Evolutionary conservation across 2,113 vertebrate genomes (phyloP), one percentile per base, ranked within the genome.

Genomic region (Megaceryle torquata): DNA sequence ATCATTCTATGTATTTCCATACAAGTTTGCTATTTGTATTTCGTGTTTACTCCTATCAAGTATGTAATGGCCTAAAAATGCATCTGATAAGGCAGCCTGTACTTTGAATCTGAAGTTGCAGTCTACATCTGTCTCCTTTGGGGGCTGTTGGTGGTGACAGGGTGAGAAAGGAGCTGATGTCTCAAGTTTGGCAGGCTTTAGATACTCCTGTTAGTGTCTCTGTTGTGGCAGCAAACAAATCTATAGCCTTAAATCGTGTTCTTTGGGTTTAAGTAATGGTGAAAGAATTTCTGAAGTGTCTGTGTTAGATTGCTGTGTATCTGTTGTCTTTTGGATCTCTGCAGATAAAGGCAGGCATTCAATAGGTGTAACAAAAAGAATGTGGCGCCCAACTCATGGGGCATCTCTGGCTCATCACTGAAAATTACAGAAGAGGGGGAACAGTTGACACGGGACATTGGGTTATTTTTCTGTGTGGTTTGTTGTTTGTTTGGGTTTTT

Each of bases 51-150:
- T 75, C 63, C 8, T 6, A 39, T 41, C 33, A 56, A 18, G 9
- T 17, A 4, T 15, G 2, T 54, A 13, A 2, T 6, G 61, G 16
- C 28, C 48, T 56, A 18, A 50, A 61, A 70, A 14, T 4, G 8
- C 53, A 6, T 12, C 15, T 11, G 8, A 3, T 4, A 8, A 28
- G 18, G 37, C 37, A 13, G 33, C 1, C 33, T 5, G 64, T 24
- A 13, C 44, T 51, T 64, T 5, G 17, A 57, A 2, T 43, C 68
- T 41, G 20, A 19, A 24, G 46, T 2, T 57, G 31, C 41, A 6
- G 28, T 3, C 6, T 29, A 4, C 4, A 1, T 19, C 29, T 26
- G 1, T 35, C 51, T 56, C 11, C 37, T 44, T 3, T 9, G 26
- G 57, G 80, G 48, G n/a, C 65, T 44, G 35, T 0, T 28, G 46